These are phyloP conservation scores for Nasonia longicornis DNA, from an alignment of 1,140 invertebrate species.

Conservation along the genomic window DNA sequence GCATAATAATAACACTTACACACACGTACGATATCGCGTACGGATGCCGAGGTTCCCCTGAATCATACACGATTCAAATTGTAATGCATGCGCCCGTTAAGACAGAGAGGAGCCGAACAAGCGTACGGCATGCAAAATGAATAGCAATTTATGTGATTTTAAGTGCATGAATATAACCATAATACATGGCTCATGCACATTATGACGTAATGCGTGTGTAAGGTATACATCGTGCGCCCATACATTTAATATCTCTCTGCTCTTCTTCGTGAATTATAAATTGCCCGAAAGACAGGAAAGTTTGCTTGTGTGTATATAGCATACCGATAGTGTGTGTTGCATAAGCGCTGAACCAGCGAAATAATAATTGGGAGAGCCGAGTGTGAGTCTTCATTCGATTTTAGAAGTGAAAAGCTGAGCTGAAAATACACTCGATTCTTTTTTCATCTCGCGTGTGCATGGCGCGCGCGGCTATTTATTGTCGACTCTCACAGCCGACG, in stretches of 20 bases:
- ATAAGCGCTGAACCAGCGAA: slow-evolving; percentile 12
- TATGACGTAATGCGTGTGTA: slow-evolving; percentile 18
- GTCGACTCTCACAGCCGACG: too few species aligned
- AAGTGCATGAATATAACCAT: slow-evolving; percentile 43
- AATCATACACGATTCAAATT: slow-evolving; percentile 25
- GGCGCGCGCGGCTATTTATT: background rate
- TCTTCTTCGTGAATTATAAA: slow-evolving; percentile 16
- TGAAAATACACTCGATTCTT: slow-evolving; percentile 1
- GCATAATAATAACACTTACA: slow-evolving; percentile 24
- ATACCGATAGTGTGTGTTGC: background rate
- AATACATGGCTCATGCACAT: slow-evolving; percentile 4
- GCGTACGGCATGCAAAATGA: slow-evolving; percentile 24
- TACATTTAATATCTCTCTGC: background rate
- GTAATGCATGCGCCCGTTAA: slow-evolving; percentile 23
- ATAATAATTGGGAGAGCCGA: slow-evolving; percentile 3
- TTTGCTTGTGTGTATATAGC: too few species aligned
- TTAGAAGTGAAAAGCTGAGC: background rate
- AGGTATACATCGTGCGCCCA: background rate
- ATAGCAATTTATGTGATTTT: slow-evolving; percentile 39
- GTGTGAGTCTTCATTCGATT: background rate
- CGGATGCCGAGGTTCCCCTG: background rate
- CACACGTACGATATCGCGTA: background rate
- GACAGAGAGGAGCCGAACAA: background rate
- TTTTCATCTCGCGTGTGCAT: background rate
- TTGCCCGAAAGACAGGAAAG: background rate